Conservation (phyloP, 2,888 invertebrate genomes). For the Oscheius myriophilus region DNA sequence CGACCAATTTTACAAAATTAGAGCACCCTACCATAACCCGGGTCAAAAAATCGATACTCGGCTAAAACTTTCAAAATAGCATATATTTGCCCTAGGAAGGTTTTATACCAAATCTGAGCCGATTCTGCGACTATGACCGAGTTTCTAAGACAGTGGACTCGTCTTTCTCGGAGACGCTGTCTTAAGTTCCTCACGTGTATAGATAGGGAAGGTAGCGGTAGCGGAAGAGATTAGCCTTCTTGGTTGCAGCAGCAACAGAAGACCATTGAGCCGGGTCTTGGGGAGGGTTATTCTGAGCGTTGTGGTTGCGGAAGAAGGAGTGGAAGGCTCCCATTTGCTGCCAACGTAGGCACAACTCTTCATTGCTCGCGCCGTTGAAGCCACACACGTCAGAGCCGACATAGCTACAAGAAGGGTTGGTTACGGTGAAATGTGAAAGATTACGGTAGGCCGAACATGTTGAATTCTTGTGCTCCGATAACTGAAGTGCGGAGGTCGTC, state of each 20-base stretch:
- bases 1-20: too few relatives aligned
- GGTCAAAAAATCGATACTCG: too few relatives aligned
- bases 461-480: slow-evolving; percentile 61
- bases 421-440: slow-evolving; percentile 5
- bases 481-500: slow-evolving; percentile 77
- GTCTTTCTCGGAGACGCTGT: too few relatives aligned
- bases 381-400: slow-evolving; percentile 74
- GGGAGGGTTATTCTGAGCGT: slow-evolving; percentile 47
- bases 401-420: slow-evolving; percentile 47
- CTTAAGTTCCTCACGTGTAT: slow-evolving; percentile 44
- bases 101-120: too few relatives aligned
- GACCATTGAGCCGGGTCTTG: slow-evolving; percentile 69
- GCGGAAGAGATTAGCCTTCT: slow-evolving; percentile 64
- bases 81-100: too few relatives aligned
- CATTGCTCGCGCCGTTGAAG: slow-evolving; percentile 71
- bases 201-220: slow-evolving; percentile 67
- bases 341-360: slow-evolving; percentile 78
- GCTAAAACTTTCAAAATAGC: too few relatives aligned
- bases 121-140: too few relatives aligned
- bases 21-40: too few relatives aligned
- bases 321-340: slow-evolving; percentile 69
- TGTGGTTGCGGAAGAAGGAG: slow-evolving; percentile 69
- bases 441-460: slow-evolving; percentile 56
- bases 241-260: slow-evolving; percentile 62
- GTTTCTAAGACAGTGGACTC: too few relatives aligned